phyloP scores from a whole-genome alignment of 2,888 invertebrate species.

The Plebejus melissa region DNA sequence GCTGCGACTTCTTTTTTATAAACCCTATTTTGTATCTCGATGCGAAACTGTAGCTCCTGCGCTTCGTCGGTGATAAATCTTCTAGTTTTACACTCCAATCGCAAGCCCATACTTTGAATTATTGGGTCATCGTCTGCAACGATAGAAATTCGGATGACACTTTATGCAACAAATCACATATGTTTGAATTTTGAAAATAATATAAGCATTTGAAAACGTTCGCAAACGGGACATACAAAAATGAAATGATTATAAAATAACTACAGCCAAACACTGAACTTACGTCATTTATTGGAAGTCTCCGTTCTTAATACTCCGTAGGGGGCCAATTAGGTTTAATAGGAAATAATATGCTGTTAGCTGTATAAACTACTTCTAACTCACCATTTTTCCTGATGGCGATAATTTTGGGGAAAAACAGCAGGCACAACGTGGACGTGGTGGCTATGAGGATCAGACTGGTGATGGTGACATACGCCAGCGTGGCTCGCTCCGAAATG shows the following conservation, averaged over 20 bases:
- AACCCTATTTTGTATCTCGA: constrained; percentile 94
- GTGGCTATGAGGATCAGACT: constrained; percentile 91
- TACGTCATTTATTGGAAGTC: too few relatives aligned
- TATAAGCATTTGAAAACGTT: neutral
- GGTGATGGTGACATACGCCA: constrained; percentile 90
- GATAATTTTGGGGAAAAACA: constrained; percentile 92
- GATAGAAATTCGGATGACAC: constrained; percentile 35
- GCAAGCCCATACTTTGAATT: constrained; percentile 92
- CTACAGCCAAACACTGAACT: too few relatives aligned
- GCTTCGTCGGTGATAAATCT: constrained; percentile 90
- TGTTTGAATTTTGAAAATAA: neutral
- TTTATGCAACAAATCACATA: neutral
- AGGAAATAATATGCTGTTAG: too few relatives aligned
- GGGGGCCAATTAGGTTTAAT: too few relatives aligned
- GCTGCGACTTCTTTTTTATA: constrained; percentile 90
- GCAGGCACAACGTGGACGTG: constrained; percentile 89
- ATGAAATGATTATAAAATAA: too few relatives aligned
- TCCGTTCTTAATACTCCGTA: too few relatives aligned
- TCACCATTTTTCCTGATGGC: constrained; percentile 83
- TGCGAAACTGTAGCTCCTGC: constrained; percentile 89
- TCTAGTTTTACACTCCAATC: constrained; percentile 92
- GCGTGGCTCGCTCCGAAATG: constrained; percentile 88
- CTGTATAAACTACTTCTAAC: constrained; percentile 38
- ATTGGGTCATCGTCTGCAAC: constrained; percentile 87
- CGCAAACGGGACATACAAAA: too few relatives aligned